Evolutionary conservation across 1,140 invertebrate species (phyloP), one percentile per base, ranked within the genome.

Genomic region (Lamellibrachia luymesi): DNA sequence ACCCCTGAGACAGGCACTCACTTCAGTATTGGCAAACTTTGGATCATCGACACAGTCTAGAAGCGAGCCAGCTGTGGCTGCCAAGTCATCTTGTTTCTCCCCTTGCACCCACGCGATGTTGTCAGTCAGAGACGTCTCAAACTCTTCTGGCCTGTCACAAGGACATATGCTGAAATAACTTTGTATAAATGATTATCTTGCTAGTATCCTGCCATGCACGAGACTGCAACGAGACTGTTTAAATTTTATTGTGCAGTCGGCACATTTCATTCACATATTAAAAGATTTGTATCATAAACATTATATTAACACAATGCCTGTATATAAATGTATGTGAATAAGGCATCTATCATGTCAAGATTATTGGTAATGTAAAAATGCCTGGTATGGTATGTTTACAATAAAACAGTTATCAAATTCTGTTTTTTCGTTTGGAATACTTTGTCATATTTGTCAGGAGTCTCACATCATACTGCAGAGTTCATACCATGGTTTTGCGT

Each of bases 21-120:
- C 97, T 96, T 97, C 97, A 93, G 97, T 98, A 95, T 98, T 97
- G 17, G 97, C 97, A 94, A 98, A 97, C 94, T 98, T 97, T 94
- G 97, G 97, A 96, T 98, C 97, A 93, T 96, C 95, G 91, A 97
- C 96, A n/a, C 94, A 95, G 80, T 96, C 96, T 6, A 96, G 94
- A 92, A 97, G 95, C 95, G 97, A 97, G 92, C 97, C 97, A 1
- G 97, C 97, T 95, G 97, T 97, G 94, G 97, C 96, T 94, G 97
- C 96, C 96, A 95, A 95, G 93, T 96, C 96, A 50, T 96, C 95
- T 95, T 96, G 96, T 94, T 93, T 95, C 93, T 96, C 94, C 13
- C 94, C 50, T 22, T 90, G 91, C 27, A 64, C 92, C 27, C 92
- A 91, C 22, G 91, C 25, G 4, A 27, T 93, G 22, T 94, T 89